phyloP scores from a whole-genome alignment of 2,888 invertebrate species.

The Lasioglossum lativentre region DNA sequence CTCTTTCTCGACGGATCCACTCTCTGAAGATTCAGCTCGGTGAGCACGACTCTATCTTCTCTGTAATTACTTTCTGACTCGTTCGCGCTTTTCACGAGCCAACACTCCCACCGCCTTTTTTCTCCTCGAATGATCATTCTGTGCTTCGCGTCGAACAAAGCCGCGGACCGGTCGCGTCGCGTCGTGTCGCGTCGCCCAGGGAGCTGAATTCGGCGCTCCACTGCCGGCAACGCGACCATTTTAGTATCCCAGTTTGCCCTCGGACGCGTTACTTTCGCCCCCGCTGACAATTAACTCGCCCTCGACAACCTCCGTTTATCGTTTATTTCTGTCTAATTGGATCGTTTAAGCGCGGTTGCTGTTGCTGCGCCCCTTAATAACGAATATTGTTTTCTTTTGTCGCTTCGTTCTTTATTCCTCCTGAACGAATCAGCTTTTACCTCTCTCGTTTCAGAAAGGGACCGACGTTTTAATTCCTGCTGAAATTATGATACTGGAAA shows the following conservation, averaged over 20 bases:
- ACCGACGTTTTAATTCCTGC: neutral
- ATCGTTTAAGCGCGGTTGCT: conserved; percentile 16
- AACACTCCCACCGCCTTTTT: conserved; percentile 42
- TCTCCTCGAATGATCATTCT: conserved; percentile 46
- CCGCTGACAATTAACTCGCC: conserved; percentile 43
- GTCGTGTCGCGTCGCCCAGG: conserved; percentile 26
- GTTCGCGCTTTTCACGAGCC: conserved; percentile 57
- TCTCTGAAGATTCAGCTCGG: conserved; percentile 48
- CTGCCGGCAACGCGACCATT: neutral
- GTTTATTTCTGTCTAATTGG: conserved; percentile 23
- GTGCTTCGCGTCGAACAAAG: conserved; percentile 46
- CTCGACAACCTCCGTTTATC: conserved; percentile 12
- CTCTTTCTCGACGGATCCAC: conserved; percentile 44
- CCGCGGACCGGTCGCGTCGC: conserved; percentile 23
- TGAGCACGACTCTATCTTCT: conserved; percentile 53
- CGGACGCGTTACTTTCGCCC: conserved; percentile 20
- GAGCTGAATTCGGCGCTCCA: conserved; percentile 25
- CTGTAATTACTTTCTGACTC: conserved; percentile 66
- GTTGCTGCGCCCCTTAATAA: neutral
- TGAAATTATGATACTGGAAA: neutral
- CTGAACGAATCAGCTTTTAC: neutral
- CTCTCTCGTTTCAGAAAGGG: neutral
- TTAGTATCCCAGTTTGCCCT: conserved; percentile 18
- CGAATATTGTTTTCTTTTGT: conserved; percentile 15
- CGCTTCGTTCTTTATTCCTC: neutral